Evolutionary conservation across 2,888 invertebrate genomes (phyloP), one percentile per base, ranked within the genome.

Genomic region (Epistrophella euchroma): DNA sequence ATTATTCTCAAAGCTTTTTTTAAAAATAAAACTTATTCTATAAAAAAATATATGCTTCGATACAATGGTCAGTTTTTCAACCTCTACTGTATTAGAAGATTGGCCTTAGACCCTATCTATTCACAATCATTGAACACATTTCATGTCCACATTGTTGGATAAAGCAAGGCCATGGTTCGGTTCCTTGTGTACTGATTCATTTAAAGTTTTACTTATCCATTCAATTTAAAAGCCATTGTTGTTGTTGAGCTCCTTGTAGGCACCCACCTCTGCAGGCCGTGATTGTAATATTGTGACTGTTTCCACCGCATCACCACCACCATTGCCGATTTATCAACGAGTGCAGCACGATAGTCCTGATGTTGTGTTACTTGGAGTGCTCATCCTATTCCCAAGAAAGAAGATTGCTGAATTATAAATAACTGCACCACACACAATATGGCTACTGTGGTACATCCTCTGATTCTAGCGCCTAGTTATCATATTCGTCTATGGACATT

Each of bases 381-480:
- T 37, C 77, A 74, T 79, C 47, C 56, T 79, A 84, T 84, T 80
- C 80, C 80, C 85, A 72, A 70, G 80, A 81, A 85, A 73, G 80
- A 81, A 85, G 37, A 80, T 80, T 76, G 76, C 56, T 75, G 80
- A 76, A 80, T 84, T 79, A 64, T 76, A 80, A 76, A 70, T 85
- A 73, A 72, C 37, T 73, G 47, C 43, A 64, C 28, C 74, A 58
- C 71, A 75, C 73, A 74, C 43, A 47, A 66, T 64, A 45, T 32
- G 52, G 74, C 70, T 78, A 71, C 83, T 50, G 74, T 66, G 45
- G 71, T 25, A 62, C 66, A 55, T 77, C 62, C 62, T 76, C 85
- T 80, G 85, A 80, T 80, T 85, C 85, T 85, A 85, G 80, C 85
- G 85, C 85, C 80, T 80, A 85, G 85, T 85, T 85, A 85, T 85